A percentile compares a stretch with the other conserved stretches of the same genome.
phyloP scores from a whole-genome alignment of 2,888 invertebrate genomes.

The Drosophila ustulata region DNA sequence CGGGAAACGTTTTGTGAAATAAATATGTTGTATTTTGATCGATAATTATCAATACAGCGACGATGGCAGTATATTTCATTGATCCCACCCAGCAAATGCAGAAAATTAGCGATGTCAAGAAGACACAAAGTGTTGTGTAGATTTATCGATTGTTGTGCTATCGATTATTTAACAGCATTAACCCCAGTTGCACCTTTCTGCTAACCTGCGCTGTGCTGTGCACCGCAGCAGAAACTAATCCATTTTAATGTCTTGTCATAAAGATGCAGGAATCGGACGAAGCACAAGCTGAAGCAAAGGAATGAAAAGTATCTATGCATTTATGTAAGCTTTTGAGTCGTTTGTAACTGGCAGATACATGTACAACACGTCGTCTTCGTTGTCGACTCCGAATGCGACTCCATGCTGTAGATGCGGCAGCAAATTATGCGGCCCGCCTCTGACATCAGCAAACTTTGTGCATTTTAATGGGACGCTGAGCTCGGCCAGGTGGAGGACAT shows the following conservation, averaged over 20 bases:
- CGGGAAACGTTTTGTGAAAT: too few relatives aligned
- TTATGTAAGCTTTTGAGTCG: slow-evolving; percentile 43
- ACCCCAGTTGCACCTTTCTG: not conserved
- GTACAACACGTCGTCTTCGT: not conserved
- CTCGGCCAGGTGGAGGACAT: slow-evolving; percentile 39
- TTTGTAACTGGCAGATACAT: slow-evolving; percentile 21
- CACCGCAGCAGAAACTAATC: slow-evolving; percentile 17
- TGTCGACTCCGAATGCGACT: not conserved
- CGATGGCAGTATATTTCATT: too few relatives aligned
- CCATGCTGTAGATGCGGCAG: slow-evolving; percentile 5
- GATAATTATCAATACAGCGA: too few relatives aligned
- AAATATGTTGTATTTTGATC: too few relatives aligned
- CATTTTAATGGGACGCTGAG: slow-evolving; percentile 49
- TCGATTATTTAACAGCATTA: not conserved
- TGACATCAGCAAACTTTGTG: slow-evolving; percentile 35
- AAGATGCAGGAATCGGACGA: slow-evolving; percentile 16
- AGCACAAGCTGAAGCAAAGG: slow-evolving; percentile 3
- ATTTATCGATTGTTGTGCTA: not conserved
- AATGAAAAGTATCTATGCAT: slow-evolving; percentile 41
- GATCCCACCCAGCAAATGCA: too few relatives aligned
- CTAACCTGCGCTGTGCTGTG: slow-evolving; percentile 2
- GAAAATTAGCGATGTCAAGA: too few relatives aligned
- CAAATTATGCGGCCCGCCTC: slow-evolving; percentile 54
- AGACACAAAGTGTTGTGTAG: too few relatives aligned
- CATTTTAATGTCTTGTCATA: slow-evolving; percentile 53